Conservation (phyloP, 2,888 invertebrate genomes). For the Hypsopygia costalis region DNA sequence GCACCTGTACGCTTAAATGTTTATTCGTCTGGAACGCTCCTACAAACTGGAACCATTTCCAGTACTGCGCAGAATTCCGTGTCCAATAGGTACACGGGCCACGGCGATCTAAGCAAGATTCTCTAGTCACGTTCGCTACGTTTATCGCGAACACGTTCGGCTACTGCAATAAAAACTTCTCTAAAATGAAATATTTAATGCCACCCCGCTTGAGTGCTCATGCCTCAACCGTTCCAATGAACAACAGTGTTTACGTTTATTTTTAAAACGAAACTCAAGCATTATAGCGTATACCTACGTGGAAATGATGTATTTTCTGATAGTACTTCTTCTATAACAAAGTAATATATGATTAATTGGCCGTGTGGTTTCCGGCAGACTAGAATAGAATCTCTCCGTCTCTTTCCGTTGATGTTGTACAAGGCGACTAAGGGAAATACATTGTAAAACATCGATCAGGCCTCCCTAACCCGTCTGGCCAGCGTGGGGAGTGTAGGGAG, state of each 20-base stretch:
- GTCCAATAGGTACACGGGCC: constrained; percentile 30
- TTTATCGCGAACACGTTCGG: constrained; percentile 75
- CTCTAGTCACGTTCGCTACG: constrained; percentile 70
- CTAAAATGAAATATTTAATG: constrained; percentile 79
- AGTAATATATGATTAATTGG: too few relatives aligned
- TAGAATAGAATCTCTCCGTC: too few relatives aligned
- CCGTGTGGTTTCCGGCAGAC: too few relatives aligned
- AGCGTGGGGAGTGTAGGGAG: too few relatives aligned
- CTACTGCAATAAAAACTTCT: constrained; percentile 76
- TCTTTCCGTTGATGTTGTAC: too few relatives aligned
- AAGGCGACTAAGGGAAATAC: too few relatives aligned
- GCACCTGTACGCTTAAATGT: too few relatives aligned
- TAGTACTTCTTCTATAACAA: not conserved
- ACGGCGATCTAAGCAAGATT: constrained; percentile 51
- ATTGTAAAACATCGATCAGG: too few relatives aligned
- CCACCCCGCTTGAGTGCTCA: constrained; percentile 52
- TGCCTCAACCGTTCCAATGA: constrained; percentile 45
- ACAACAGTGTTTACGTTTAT: constrained; percentile 47
- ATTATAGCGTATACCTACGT: constrained; percentile 9
- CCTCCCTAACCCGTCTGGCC: too few relatives aligned
- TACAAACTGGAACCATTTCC: not conserved
- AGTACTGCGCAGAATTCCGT: constrained; percentile 11
- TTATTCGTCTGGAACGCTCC: too few relatives aligned
- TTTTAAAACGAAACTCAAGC: constrained; percentile 41
- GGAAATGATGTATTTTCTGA: not conserved